Percentiles rank a stretch among this genome's conserved stretches.
These are phyloP conservation scores for Microctonus brassicae DNA, from an alignment of 2,888 invertebrate species.

Conservation along the genomic window DNA sequence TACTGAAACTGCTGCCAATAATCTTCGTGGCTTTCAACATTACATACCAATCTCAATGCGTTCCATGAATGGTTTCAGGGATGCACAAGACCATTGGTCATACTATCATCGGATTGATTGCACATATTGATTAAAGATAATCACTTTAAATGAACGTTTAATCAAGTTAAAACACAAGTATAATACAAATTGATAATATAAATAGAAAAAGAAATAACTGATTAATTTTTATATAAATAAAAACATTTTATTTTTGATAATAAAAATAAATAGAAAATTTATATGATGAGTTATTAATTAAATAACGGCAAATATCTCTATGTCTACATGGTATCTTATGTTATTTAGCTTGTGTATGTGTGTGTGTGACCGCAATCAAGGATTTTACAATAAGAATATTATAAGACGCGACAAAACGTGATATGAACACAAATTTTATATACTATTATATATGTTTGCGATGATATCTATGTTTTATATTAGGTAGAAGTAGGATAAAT, in stretches of 20 bases:
- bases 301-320: neutral
- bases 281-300: too few species aligned
- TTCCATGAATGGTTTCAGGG: neutral
- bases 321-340: too few species aligned
- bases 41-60: neutral
- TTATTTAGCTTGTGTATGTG: too few species aligned
- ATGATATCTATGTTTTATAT: neutral
- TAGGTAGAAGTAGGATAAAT: neutral
- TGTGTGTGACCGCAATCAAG: neutral
- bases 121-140: too few species aligned
- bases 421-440: constrained; percentile 8
- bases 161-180: too few species aligned
- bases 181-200: too few species aligned
- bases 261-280: too few species aligned
- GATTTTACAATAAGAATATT: neutral
- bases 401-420: constrained; percentile 1
- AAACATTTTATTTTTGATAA: too few species aligned
- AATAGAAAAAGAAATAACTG: too few species aligned
- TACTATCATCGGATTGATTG: too few species aligned
- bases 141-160: too few species aligned
- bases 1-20: constrained; percentile 7
- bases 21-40: neutral
- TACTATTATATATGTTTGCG: neutral
- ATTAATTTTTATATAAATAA: too few species aligned
- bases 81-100: neutral